phyloP scores from a whole-genome alignment of 2,797 vertebrate species.

The Onychomys torridus region DNA sequence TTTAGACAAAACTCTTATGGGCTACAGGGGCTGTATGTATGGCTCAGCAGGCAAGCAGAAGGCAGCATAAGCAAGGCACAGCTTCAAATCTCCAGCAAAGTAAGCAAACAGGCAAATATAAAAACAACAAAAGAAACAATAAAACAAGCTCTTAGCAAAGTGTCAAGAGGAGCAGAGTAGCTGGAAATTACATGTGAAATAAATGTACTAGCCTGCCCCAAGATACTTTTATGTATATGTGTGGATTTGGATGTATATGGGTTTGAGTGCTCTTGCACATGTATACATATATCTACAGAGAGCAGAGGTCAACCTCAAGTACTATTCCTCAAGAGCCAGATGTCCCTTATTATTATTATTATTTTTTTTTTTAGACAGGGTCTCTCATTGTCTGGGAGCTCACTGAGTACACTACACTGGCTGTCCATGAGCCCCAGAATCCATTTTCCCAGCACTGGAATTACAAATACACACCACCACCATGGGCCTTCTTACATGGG shows the following conservation, averaged over 20 bases:
- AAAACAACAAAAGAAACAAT: neutral
- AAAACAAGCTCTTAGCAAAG: neutral
- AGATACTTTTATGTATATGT: neutral
- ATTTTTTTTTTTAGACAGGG: neutral
- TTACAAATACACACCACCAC: neutral
- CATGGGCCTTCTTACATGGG: neutral
- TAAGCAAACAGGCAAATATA: neutral
- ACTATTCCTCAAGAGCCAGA: neutral
- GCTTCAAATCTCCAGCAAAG: neutral
- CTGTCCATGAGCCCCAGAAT: neutral
- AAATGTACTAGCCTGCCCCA: neutral
- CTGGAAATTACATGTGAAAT: neutral
- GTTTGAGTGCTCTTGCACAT: neutral
- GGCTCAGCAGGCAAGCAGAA: neutral
- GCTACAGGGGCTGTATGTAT: neutral
- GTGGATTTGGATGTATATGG: too few species aligned
- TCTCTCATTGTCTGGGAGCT: neutral
- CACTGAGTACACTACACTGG: neutral
- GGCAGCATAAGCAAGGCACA: neutral
- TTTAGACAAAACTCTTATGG: neutral
- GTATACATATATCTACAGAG: too few species aligned
- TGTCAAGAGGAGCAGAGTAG: neutral
- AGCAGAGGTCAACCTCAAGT: neutral
- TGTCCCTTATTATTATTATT: neutral
- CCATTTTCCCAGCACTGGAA: neutral